These are phyloP conservation scores for Pelobates fuscus DNA, from an alignment of 2,113 vertebrate genomes.

Conservation along the genomic window DNA sequence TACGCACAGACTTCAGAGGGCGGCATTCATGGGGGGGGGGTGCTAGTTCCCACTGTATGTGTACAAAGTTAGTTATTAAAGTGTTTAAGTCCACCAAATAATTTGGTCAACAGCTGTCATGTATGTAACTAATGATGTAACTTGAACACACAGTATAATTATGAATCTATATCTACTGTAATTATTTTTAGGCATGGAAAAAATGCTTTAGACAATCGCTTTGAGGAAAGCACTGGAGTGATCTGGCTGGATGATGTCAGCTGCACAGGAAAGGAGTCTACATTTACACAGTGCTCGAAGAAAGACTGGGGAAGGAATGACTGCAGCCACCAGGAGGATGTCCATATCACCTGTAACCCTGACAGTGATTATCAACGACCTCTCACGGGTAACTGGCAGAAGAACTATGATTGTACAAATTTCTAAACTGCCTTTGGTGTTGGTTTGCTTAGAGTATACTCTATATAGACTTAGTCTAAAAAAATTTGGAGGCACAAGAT, in stretches of 20 bases:
- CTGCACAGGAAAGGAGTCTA: slow-evolving; percentile 85
- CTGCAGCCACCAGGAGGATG: slow-evolving; percentile 86
- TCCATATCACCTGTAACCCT: slow-evolving; percentile 77
- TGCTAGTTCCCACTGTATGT: too few species aligned
- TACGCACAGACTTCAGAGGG: too few species aligned
- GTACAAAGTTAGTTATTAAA: too few species aligned
- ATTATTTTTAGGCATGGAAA: slow-evolving; percentile 69
- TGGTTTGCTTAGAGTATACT: too few species aligned
- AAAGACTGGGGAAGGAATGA: slow-evolving; percentile 84
- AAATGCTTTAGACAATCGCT: slow-evolving; percentile 62
- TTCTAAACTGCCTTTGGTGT: too few species aligned
- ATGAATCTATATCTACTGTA: background rate
- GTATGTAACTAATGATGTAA: too few species aligned
- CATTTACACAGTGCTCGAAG: slow-evolving; percentile 76
- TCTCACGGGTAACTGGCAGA: slow-evolving; percentile 65
- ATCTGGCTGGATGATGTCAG: slow-evolving; percentile 88
- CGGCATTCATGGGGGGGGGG: too few species aligned
- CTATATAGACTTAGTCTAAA: too few species aligned
- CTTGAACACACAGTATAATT: background rate
- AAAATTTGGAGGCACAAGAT: too few species aligned
- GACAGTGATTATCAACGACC: slow-evolving; percentile 63
- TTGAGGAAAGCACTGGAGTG: slow-evolving; percentile 68
- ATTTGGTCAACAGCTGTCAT: too few species aligned
- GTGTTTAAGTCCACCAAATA: too few species aligned
- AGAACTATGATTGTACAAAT: too few species aligned